Percentiles rank a stretch among this genome's conserved stretches.
Conservation (phyloP, 2,113 vertebrate genomes). For the Todiramphus saurophagus region DNA sequence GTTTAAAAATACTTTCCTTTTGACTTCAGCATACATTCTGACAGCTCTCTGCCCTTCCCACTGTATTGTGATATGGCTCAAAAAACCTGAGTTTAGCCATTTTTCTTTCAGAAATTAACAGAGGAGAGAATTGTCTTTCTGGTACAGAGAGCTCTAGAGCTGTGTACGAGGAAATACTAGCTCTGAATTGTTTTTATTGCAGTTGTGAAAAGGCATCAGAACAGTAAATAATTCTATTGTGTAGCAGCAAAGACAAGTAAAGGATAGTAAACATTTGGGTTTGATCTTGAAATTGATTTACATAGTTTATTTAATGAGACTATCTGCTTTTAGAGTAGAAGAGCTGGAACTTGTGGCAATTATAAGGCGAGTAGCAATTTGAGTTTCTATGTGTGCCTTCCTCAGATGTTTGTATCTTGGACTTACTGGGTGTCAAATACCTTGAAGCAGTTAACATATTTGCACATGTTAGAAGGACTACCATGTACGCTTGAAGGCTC, state of each 20-base stretch:
- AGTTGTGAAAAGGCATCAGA: constrained; percentile 10
- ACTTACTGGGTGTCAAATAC: not conserved
- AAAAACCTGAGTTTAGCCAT: not conserved
- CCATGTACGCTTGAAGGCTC: not conserved
- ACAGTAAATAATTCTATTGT: not conserved
- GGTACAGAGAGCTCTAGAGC: not conserved
- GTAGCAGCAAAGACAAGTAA: not conserved
- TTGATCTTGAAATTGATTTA: not conserved
- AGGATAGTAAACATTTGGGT: not conserved
- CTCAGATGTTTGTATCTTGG: not conserved
- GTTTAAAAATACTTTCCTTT: not conserved
- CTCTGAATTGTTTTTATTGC: not conserved
- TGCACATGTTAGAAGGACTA: not conserved
- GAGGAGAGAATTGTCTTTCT: not conserved
- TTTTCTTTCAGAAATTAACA: not conserved
- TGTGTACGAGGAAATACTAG: not conserved
- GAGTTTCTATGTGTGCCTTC: not conserved
- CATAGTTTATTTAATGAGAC: not conserved
- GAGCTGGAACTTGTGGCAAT: not conserved
- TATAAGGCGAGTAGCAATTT: not conserved
- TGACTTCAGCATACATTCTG: not conserved
- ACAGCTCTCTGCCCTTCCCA: not conserved
- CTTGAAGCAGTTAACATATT: not conserved
- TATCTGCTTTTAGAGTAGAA: not conserved
- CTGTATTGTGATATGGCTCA: not conserved